phyloP scores from a whole-genome alignment of 2,113 vertebrate species.

The Podocnemis expansa region DNA sequence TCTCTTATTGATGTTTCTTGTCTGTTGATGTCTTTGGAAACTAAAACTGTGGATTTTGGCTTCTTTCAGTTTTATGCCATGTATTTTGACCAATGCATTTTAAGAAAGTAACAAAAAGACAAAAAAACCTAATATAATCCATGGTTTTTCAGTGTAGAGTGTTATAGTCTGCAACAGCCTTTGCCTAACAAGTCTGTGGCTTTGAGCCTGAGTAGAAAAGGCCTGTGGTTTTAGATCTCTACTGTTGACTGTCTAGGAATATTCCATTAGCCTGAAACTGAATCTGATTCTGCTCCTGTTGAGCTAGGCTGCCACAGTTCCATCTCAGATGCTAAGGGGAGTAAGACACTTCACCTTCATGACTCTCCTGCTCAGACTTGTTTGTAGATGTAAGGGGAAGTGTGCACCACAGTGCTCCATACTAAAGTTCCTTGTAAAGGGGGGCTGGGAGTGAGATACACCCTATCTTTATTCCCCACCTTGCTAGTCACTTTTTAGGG shows the following conservation, averaged over 20 bases:
- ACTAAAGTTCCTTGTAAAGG: not conserved
- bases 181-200: not conserved
- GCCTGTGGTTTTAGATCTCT: not conserved
- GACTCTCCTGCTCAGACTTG: not conserved
- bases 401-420: not conserved
- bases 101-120: not conserved
- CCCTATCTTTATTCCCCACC: not conserved
- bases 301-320: not conserved
- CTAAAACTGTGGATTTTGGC: not conserved
- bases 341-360: not conserved
- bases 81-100: not conserved
- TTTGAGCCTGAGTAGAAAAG: not conserved
- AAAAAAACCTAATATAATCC: not conserved
- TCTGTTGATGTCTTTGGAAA: not conserved
- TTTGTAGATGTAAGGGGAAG: rapidly evolving
- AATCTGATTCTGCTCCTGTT: not conserved
- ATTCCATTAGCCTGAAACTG: not conserved
- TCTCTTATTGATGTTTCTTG: not conserved
- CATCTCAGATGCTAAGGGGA: not conserved
- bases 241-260: not conserved
- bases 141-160: not conserved
- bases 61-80: not conserved
- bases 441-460: not conserved
- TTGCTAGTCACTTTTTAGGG: not conserved
- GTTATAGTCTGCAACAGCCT: not conserved